Conservation (phyloP, 2,113 vertebrate species). For the Scalopus aquaticus region DNA sequence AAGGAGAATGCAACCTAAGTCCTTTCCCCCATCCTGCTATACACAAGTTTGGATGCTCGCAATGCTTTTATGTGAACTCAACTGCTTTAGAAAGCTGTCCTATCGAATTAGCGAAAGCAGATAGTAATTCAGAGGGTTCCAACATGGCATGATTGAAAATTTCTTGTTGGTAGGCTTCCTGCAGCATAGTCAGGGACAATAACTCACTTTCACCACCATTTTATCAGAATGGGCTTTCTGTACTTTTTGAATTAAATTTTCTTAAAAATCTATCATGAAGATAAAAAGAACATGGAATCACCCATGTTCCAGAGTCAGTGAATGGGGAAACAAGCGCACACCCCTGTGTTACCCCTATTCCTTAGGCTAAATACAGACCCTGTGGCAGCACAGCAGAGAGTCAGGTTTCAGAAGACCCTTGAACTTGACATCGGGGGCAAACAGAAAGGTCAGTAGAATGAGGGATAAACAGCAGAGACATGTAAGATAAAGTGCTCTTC, state of each 20-base stretch:
- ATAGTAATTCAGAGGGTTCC: constrained; percentile 76
- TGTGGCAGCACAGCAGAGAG: neutral
- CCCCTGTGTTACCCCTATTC: accelerated
- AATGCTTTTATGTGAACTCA: constrained; percentile 67
- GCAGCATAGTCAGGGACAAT: constrained; percentile 40
- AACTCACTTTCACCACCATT: constrained; percentile 46
- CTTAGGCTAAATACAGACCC: neutral
- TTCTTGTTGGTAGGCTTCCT: constrained; percentile 66
- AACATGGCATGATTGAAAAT: constrained; percentile 63
- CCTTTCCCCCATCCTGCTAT: neutral
- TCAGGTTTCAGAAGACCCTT: neutral
- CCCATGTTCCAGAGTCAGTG: neutral
- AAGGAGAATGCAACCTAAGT: constrained; percentile 63
- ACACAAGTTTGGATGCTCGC: constrained; percentile 41
- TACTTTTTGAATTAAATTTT: constrained; percentile 59
- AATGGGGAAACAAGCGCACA: neutral
- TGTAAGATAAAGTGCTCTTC: neutral
- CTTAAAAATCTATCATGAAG: constrained; percentile 34
- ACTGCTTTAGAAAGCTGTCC: constrained; percentile 80
- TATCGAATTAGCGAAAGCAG: constrained; percentile 76
- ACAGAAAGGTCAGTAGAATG: neutral
- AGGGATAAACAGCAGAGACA: neutral
- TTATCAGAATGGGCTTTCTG: constrained; percentile 39
- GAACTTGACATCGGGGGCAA: neutral
- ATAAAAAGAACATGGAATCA: neutral